Evolutionary conservation across 2,797 vertebrate genomes (phyloP).

Genomic region (Urophycis tenuis): DNA sequence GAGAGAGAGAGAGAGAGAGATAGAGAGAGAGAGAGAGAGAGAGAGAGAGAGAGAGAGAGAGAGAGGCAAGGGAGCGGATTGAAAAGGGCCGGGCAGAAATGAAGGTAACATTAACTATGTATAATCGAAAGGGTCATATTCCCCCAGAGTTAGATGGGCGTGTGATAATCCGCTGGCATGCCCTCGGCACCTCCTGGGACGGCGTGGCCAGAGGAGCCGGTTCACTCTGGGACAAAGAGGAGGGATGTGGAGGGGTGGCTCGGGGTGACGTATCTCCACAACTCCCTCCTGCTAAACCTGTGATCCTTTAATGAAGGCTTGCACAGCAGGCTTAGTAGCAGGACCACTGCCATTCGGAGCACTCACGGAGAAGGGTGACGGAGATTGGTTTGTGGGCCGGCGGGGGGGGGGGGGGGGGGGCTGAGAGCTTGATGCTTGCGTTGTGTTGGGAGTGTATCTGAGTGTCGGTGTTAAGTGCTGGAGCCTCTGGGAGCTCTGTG

Average conservation of each 20-base stretch:
- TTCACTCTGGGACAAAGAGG: conserved; percentile 36
- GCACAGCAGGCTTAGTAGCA: too few relatives aligned
- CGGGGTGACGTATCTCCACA: background rate
- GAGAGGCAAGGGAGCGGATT: background rate
- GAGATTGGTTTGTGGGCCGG: too few relatives aligned
- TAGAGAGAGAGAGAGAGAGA: too few relatives aligned
- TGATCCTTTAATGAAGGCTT: background rate
- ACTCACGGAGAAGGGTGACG: too few relatives aligned
- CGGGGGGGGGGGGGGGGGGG: too few relatives aligned
- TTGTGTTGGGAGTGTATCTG: too few relatives aligned
- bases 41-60: background rate
- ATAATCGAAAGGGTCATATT: conserved; percentile 35
- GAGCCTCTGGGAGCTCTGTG: too few relatives aligned
- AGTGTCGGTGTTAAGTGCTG: too few relatives aligned
- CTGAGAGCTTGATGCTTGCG: too few relatives aligned
- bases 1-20: too few relatives aligned
- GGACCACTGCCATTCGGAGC: too few relatives aligned
- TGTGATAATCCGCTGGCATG: conserved; percentile 38
- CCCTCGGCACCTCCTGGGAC: conserved; percentile 25
- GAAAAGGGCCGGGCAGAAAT: background rate
- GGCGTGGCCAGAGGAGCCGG: conserved; percentile 24
- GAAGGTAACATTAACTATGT: conserved; percentile 30
- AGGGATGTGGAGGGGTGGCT: background rate
- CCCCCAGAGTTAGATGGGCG: conserved; percentile 29
- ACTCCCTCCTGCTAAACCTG: too few relatives aligned